phyloP scores from a whole-genome alignment of 2,888 invertebrate genomes.

The Malthinus seriepunctatus region DNA sequence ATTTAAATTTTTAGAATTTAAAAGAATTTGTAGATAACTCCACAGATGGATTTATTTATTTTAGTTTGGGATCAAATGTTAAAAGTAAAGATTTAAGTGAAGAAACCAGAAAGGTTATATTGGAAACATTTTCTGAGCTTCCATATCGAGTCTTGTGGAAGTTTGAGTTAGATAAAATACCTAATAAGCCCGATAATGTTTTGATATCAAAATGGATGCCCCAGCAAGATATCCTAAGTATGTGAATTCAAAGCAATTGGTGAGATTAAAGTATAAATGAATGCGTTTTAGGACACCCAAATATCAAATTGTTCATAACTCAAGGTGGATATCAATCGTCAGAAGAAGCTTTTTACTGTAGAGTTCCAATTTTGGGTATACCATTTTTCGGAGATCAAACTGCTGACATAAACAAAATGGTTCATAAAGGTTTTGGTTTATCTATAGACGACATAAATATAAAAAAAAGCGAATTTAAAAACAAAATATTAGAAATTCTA shows the following conservation, averaged over 20 bases:
- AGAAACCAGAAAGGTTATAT: conserved; percentile 41
- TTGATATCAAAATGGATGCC: conserved; percentile 51
- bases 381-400: conserved; percentile 54
- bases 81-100: conserved; percentile 45
- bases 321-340: conserved; percentile 56
- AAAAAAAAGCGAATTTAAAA: conserved; percentile 40
- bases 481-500: conserved; percentile 37
- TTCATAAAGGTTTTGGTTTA: conserved; percentile 42
- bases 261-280: not conserved
- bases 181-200: conserved; percentile 48
- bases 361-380: conserved; percentile 52
- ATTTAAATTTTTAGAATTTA: conserved; percentile 42
- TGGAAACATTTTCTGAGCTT: conserved; percentile 32
- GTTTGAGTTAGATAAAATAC: conserved; percentile 48
- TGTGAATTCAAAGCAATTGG: not conserved
- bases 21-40: conserved; percentile 33
- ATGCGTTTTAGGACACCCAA: conserved; percentile 46
- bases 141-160: conserved; percentile 35
- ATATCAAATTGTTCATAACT: conserved; percentile 55
- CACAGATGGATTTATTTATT: conserved; percentile 50
- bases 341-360: conserved; percentile 53
- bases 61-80: conserved; percentile 54
- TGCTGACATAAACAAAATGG: conserved; percentile 42
- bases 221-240: conserved; percentile 50
- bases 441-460: conserved; percentile 43